These are phyloP conservation scores for Thamnaconus septentrionalis DNA, from an alignment of 2,113 vertebrate genomes.

Conservation along the genomic window DNA sequence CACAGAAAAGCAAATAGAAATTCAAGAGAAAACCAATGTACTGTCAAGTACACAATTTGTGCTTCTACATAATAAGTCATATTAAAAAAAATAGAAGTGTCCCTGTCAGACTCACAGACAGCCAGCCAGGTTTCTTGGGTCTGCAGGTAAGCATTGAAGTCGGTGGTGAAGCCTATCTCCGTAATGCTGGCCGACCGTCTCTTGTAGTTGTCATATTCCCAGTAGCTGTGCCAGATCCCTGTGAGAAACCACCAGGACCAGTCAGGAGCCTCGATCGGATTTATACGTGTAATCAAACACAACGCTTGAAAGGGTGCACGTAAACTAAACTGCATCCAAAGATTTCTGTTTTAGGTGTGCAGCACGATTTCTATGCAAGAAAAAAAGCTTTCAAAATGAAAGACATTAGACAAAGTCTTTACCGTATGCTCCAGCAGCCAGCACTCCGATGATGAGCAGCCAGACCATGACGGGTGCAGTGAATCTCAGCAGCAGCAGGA, in stretches of 20 bases:
- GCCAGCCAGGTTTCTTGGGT: slow-evolving; percentile 90
- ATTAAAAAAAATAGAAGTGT: not conserved
- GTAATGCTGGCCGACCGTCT: slow-evolving; percentile 56
- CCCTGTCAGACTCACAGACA: slow-evolving; percentile 78
- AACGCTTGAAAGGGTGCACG: no score
- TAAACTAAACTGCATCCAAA: no score
- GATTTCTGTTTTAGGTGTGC: no score
- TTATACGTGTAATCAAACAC: no score
- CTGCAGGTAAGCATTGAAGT: slow-evolving; percentile 77
- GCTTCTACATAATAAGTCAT: not conserved
- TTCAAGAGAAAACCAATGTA: not conserved
- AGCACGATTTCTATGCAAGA: no score
- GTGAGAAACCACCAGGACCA: slow-evolving; percentile 4
- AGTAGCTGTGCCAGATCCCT: slow-evolving; percentile 89
- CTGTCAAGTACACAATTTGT: not conserved
- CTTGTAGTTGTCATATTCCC: slow-evolving; percentile 76
- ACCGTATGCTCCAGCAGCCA: slow-evolving; percentile 83
- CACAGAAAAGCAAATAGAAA: not conserved
- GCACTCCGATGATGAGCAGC: slow-evolving; percentile 81
- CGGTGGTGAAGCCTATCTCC: slow-evolving; percentile 80
- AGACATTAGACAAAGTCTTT: slow-evolving; percentile 7
- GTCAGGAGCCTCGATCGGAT: not conserved
- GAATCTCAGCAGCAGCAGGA: slow-evolving; percentile 85
- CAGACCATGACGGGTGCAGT: slow-evolving; percentile 82
- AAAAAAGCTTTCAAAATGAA: not conserved